A percentile compares a stretch with the other conserved stretches of the same genome.
Conservation (phyloP, 2,888 invertebrate genomes). For the Heliconius charithonia region DNA sequence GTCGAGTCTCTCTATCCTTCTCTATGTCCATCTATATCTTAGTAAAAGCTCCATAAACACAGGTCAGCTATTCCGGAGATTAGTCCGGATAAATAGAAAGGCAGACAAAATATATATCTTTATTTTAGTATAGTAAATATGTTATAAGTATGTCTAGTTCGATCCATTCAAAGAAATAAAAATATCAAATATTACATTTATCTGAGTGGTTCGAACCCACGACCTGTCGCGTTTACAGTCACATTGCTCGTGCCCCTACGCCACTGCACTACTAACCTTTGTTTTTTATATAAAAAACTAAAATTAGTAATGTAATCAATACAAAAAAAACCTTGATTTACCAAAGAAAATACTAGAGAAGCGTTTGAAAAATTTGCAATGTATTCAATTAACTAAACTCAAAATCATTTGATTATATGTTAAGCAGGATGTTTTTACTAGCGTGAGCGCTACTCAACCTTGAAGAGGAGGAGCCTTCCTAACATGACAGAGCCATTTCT, state of each 20-base stretch:
- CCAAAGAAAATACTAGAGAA: background rate
- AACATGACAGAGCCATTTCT: conserved; percentile 4
- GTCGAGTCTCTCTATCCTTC: too few relatives aligned
- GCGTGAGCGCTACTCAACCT: conserved; percentile 11
- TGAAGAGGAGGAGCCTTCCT: background rate
- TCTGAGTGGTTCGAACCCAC: background rate
- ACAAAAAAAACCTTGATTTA: too few relatives aligned
- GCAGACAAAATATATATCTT: too few relatives aligned
- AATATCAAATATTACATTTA: background rate
- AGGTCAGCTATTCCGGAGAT: too few relatives aligned
- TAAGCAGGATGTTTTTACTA: conserved; percentile 16
- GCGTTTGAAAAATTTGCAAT: background rate
- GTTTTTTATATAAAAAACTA: too few relatives aligned
- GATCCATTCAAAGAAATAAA: background rate
- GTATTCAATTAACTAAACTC: background rate
- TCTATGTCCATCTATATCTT: too few relatives aligned
- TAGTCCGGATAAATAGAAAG: too few relatives aligned
- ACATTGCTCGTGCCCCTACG: background rate
- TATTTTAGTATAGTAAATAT: too few relatives aligned
- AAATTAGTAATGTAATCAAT: too few relatives aligned
- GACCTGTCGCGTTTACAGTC: background rate
- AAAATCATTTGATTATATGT: conserved; percentile 19
- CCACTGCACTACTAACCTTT: background rate
- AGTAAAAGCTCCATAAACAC: too few relatives aligned
- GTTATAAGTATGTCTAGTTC: too few relatives aligned